These are phyloP conservation scores for Acleris emargana DNA, from an alignment of 2,888 invertebrate genomes.

Conservation along the genomic window DNA sequence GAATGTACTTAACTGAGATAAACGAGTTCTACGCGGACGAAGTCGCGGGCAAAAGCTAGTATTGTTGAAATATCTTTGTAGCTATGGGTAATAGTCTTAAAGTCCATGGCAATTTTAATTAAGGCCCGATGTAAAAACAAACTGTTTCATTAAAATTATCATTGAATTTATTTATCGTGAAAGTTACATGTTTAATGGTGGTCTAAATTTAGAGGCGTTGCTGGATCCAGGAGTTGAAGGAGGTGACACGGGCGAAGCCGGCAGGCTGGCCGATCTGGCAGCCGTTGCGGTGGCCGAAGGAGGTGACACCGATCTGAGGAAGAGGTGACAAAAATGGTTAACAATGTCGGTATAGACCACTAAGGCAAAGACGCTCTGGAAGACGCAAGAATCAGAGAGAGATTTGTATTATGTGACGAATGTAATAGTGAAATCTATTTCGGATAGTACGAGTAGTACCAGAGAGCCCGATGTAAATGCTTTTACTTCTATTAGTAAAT, in stretches of 20 bases:
- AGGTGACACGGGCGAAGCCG: conserved; percentile 32
- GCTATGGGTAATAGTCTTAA: too few relatives aligned
- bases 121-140: too few relatives aligned
- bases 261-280: conserved; percentile 42
- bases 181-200: not conserved
- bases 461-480: too few relatives aligned
- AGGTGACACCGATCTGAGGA: conserved; percentile 58
- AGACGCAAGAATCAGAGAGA: not conserved
- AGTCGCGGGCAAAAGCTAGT: too few relatives aligned
- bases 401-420: too few relatives aligned
- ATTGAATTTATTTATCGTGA: not conserved
- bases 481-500: too few relatives aligned
- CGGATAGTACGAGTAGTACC: too few relatives aligned
- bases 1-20: too few relatives aligned
- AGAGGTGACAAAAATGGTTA: conserved; percentile 39
- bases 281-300: conserved; percentile 62
- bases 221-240: conserved; percentile 11
- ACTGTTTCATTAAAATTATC: not conserved
- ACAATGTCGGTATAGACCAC: not conserved
- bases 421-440: too few relatives aligned
- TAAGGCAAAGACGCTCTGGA: not conserved
- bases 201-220: not conserved
- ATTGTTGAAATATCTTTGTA: too few relatives aligned
- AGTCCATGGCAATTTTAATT: too few relatives aligned
- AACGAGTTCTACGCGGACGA: too few relatives aligned